phyloP scores from a whole-genome alignment of 2,888 invertebrate species.

The Corythucha ciliata region DNA sequence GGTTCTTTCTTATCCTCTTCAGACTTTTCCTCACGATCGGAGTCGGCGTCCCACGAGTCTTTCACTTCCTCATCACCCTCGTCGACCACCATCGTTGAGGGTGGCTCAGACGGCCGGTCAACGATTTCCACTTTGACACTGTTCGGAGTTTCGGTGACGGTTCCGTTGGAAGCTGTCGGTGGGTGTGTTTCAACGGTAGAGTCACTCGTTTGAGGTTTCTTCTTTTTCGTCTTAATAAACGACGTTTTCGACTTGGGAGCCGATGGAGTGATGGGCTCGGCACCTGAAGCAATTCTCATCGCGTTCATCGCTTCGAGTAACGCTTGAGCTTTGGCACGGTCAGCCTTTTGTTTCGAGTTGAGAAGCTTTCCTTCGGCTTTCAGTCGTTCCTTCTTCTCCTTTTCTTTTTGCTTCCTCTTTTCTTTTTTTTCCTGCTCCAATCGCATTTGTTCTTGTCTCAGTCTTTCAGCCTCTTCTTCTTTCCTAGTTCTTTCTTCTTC shows the following conservation, averaged over 20 bases:
- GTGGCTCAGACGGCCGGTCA: slow-evolving; percentile 15
- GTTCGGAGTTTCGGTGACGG: slow-evolving; percentile 1
- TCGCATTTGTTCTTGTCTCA: slow-evolving; percentile 62
- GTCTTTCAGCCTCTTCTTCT: slow-evolving; percentile 64
- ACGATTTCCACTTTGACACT: slow-evolving; percentile 44
- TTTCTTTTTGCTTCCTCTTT: slow-evolving; percentile 82
- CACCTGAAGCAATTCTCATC: slow-evolving; percentile 16
- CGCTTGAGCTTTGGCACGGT: slow-evolving; percentile 77
- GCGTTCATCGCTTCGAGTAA: slow-evolving; percentile 72
- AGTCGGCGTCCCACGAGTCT: slow-evolving; percentile 66
- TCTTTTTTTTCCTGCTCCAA: slow-evolving; percentile 82
- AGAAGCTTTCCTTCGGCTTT: slow-evolving; percentile 94
- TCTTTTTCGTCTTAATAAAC: slow-evolving; percentile 24
- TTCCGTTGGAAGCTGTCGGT: not conserved
- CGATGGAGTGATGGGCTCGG: slow-evolving; percentile 2
- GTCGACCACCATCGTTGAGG: no score
- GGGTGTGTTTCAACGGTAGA: not conserved
- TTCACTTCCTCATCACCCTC: slow-evolving; percentile 54
- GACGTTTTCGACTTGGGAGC: slow-evolving; percentile 24
- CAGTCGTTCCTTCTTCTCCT: slow-evolving; percentile 80
- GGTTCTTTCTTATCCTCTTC: slow-evolving; percentile 10
- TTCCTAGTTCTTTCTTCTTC: slow-evolving; percentile 70
- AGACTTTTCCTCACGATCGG: slow-evolving; percentile 2
- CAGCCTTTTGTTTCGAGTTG: slow-evolving; percentile 88
- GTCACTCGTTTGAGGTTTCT: slow-evolving; percentile 17